Evolutionary conservation across 2,888 invertebrate species (phyloP).

Genomic region (Drosophila austrosaltans): DNA sequence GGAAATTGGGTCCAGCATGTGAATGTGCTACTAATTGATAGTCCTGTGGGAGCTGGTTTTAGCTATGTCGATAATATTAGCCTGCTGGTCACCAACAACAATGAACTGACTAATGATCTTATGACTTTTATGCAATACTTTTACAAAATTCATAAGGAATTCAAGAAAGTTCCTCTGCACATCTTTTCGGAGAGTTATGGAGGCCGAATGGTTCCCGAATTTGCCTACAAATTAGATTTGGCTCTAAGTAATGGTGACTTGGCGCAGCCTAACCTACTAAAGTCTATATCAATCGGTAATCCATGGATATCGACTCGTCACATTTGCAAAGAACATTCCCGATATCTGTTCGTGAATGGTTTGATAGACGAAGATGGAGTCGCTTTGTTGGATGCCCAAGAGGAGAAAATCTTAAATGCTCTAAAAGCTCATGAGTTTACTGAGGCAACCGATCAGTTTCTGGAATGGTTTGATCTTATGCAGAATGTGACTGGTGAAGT

Average conservation of each 20-base stretch:
- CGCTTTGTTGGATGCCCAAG: slow-evolving; percentile 80
- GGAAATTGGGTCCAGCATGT: slow-evolving; percentile 90
- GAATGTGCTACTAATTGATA: slow-evolving; percentile 93
- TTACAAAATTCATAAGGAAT: slow-evolving; percentile 87
- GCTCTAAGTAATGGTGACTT: slow-evolving; percentile 86
- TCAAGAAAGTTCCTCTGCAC: slow-evolving; percentile 89
- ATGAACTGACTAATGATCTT: slow-evolving; percentile 88
- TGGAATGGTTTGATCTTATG: slow-evolving; percentile 30
- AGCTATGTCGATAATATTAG: slow-evolving; percentile 88
- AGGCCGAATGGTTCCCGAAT: slow-evolving; percentile 94
- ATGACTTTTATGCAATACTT: slow-evolving; percentile 88
- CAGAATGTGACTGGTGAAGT: slow-evolving; percentile 59
- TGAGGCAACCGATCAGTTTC: slow-evolving; percentile 30
- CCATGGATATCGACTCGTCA: slow-evolving; percentile 89
- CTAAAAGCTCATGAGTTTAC: slow-evolving; percentile 82
- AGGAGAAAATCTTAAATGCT: slow-evolving; percentile 82
- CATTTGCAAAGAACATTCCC: slow-evolving; percentile 90
- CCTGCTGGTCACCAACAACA: slow-evolving; percentile 25
- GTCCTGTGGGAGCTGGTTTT: slow-evolving; percentile 94
- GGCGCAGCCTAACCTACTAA: slow-evolving; percentile 86
- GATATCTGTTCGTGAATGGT: slow-evolving; percentile 84
- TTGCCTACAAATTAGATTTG: slow-evolving; percentile 86
- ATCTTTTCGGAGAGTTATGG: slow-evolving; percentile 95
- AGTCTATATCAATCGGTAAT: slow-evolving; percentile 93
- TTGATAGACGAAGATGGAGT: slow-evolving; percentile 88